phyloP scores from a whole-genome alignment of 2,797 vertebrate species.

The Rachycentron canadum region DNA sequence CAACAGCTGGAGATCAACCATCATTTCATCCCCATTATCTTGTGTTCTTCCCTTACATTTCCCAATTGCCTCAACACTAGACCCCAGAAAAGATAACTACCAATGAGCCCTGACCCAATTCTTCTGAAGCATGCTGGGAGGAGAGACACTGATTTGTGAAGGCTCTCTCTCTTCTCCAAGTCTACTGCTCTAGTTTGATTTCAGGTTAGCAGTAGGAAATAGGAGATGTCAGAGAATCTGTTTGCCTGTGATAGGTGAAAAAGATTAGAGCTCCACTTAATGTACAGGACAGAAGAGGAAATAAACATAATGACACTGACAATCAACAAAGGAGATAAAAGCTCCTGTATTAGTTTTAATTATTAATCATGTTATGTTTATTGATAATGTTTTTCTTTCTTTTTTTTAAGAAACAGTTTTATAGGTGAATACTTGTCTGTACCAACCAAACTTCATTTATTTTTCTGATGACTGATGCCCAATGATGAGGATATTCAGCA shows the following conservation, averaged over 20 bases:
- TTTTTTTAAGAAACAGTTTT: background rate
- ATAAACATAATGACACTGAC: constrained; percentile 4
- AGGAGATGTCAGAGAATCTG: constrained; percentile 30
- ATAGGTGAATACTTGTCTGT: background rate
- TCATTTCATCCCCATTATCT: constrained; percentile 26
- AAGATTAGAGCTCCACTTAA: constrained; percentile 31
- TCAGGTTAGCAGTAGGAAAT: constrained; percentile 53
- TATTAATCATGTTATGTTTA: background rate
- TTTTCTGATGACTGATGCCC: background rate
- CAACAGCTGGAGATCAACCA: background rate
- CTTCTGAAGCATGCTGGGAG: constrained; percentile 46
- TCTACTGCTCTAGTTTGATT: constrained; percentile 42
- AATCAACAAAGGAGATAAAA: background rate
- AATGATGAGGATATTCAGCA: constrained; percentile 31
- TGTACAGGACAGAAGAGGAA: background rate
- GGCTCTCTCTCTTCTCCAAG: constrained; percentile 10
- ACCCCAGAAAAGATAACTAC: constrained; percentile 47
- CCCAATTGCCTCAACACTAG: background rate
- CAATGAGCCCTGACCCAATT: constrained; percentile 64
- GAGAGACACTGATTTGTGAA: constrained; percentile 13
- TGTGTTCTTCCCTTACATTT: background rate
- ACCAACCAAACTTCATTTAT: constrained; percentile 14
- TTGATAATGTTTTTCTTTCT: background rate
- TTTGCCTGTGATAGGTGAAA: constrained; percentile 39
- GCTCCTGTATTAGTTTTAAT: background rate